Evolutionary conservation across 2,113 vertebrate species (phyloP), one percentile per base, ranked within the genome.

Genomic region (Tringa solitaria): DNA sequence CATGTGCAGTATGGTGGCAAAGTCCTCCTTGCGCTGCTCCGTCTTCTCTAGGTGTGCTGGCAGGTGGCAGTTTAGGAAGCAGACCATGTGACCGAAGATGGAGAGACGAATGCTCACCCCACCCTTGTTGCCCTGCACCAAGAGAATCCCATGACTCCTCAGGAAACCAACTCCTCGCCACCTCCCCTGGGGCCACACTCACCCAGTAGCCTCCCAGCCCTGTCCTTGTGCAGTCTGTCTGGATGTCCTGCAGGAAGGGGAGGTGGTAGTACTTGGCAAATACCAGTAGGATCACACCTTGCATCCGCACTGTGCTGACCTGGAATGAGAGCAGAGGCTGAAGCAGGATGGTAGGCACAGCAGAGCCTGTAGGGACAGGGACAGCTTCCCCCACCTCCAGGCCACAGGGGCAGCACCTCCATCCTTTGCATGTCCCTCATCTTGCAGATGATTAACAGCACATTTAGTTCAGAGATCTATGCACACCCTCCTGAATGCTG

Each of bases 11-110:
- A 99, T 99, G 97, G 99, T 99, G 94, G 99, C 98, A 96, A 99
- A 99, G 96, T 99, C 99, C 94, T 99, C 99, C 97, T 99, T 98
- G 73, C 99, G 98, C 97, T 99, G 99, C 96, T 99, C 99, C 0
- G 99, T 98, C 94, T 99, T 99, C 94, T 99, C 98, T 99, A 99
- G 99, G 97, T 99, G 99, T 3, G 99, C 99, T 1, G 99, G 99
- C 96, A 99, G 97, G 98, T 99, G 99, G 97, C 99, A 99, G 98
- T 99, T 99, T 53, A 99, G 98, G 97, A 99, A 99, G 95, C 99
- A 99, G 74, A 99, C 98, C 48, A 99, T 99, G 97, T 99, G 99
- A 73, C 99, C 99, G 1, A 99, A 99, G 96, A 99, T 74, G 2
- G 99, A 98, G 96, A 99, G 98, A 69, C 99, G 98, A 19, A 98